A percentile compares a stretch with the other conserved stretches of the same genome.
These are phyloP conservation scores for Aradophagus sp. DNA, from an alignment of 1,140 invertebrate species.

Conservation along the genomic window DNA sequence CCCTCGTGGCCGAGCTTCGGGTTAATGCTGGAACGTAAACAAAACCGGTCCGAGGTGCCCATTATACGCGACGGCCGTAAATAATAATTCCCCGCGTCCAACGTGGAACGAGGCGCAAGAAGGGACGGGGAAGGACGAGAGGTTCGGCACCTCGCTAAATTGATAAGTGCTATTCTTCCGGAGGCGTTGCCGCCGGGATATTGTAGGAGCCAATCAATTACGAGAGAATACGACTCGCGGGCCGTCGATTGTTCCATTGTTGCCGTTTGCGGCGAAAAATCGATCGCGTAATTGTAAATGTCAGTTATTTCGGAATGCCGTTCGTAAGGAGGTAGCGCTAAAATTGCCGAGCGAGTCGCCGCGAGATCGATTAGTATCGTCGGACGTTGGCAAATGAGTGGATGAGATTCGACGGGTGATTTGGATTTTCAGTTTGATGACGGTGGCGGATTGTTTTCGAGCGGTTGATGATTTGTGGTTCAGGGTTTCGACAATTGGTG, in stretches of 20 bases:
- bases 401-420: too few species aligned
- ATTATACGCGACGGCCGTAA: conserved; percentile 23
- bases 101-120: not conserved
- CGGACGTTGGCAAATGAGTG: conserved; percentile 8
- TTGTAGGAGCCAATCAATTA: conserved; percentile 33
- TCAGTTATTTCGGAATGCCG: conserved; percentile 14
- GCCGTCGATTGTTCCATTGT: conserved; percentile 49
- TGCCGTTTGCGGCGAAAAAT: conserved; percentile 24
- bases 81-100: conserved; percentile 24
- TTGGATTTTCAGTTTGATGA: too few species aligned
- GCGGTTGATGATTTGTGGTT: too few species aligned
- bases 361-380: conserved; percentile 27
- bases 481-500: too few species aligned
- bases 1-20: too few species aligned
- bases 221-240: conserved; percentile 23
- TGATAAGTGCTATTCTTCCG: conserved; percentile 34
- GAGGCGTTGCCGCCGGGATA: conserved; percentile 5
- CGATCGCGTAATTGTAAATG: conserved; percentile 44
- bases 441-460: too few species aligned
- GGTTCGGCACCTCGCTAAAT: conserved; percentile 28
- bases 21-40: conserved; percentile 32
- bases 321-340: not conserved
- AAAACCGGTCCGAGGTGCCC: conserved; percentile 26
- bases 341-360: too few species aligned
- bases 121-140: not conserved